Evolutionary conservation across 2,797 vertebrate species (phyloP).

Genomic region (Netta rufina): DNA sequence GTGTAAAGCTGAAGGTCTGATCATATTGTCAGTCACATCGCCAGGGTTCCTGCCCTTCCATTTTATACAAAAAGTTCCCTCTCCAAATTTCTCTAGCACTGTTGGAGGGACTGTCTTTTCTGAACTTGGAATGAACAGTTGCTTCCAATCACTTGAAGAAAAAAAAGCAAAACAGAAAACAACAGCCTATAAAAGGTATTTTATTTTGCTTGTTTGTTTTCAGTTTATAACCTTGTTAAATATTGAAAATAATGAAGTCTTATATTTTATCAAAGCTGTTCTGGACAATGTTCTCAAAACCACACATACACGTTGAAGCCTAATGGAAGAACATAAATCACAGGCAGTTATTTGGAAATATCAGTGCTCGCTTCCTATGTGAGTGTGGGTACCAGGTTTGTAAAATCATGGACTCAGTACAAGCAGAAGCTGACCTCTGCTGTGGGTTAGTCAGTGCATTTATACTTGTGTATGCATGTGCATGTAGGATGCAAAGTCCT

Average conservation of each 20-base stretch:
- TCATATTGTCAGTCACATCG: background rate
- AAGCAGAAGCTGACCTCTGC: background rate
- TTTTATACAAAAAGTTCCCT: background rate
- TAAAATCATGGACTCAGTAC: accelerated
- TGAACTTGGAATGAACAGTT: background rate
- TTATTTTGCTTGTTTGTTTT: background rate
- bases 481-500: background rate
- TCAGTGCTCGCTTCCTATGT: accelerated
- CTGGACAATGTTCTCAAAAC: background rate
- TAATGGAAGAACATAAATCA: background rate
- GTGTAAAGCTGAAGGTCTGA: background rate
- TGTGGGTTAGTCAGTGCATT: background rate
- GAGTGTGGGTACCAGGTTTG: background rate
- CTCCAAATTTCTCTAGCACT: background rate
- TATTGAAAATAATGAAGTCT: background rate
- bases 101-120: background rate
- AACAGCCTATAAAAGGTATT: background rate
- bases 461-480: background rate
- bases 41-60: background rate
- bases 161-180: background rate
- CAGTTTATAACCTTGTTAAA: background rate
- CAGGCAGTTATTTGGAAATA: background rate
- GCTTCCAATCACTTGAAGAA: background rate
- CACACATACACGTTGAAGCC: background rate
- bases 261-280: background rate